phyloP scores from a whole-genome alignment of 2,888 invertebrate species.

The Noctua comes region DNA sequence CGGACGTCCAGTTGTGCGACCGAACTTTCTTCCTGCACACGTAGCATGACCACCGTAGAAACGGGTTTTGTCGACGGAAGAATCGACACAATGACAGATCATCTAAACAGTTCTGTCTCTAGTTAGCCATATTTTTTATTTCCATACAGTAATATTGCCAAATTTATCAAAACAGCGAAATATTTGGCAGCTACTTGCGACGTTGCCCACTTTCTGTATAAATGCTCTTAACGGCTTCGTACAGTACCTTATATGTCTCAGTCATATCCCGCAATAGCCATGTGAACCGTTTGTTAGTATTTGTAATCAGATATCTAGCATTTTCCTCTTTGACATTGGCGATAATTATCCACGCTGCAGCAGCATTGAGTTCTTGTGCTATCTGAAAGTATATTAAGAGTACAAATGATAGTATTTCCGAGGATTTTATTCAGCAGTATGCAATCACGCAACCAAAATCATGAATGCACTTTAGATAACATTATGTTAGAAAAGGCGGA shows the following conservation, averaged over 20 bases:
- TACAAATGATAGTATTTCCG: neutral
- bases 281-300: rapidly evolving
- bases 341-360: constrained; percentile 69
- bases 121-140: too few species aligned
- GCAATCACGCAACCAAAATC: neutral
- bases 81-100: too few species aligned
- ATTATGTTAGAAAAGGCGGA: neutral
- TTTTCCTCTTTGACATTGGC: constrained; percentile 68
- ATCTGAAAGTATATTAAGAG: constrained; percentile 27
- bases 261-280: constrained; percentile 35
- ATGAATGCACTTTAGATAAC: neutral
- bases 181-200: too few species aligned
- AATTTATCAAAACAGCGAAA: too few species aligned
- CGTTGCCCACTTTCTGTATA: too few species aligned
- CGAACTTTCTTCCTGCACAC: too few species aligned
- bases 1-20: too few species aligned
- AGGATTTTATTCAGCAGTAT: neutral
- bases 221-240: too few species aligned
- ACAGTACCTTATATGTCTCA: constrained; percentile 16
- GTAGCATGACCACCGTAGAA: too few species aligned
- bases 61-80: too few species aligned
- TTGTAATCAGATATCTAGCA: constrained; percentile 6
- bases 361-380: neutral
- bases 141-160: too few species aligned
- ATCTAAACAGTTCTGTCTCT: too few species aligned